Conservation (phyloP, 1,140 invertebrate genomes). For the Mycetomoellerius zeteki region DNA sequence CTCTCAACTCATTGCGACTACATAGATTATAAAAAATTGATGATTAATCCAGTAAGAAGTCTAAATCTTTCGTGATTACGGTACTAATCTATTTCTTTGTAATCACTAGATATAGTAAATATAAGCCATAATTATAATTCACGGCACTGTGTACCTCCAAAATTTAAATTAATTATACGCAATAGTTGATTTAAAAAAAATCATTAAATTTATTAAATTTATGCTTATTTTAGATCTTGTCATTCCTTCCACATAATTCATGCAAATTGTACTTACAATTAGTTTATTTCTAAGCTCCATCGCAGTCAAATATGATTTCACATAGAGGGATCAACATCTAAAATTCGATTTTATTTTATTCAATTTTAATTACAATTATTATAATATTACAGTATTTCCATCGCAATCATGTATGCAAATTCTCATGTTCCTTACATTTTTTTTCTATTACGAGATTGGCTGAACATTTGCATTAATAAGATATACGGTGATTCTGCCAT, state of each 20-base stretch:
- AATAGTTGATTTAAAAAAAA: too few relatives aligned
- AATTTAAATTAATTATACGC: too few relatives aligned
- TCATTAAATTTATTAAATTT: too few relatives aligned
- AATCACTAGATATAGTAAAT: neutral
- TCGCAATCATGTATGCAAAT: neutral
- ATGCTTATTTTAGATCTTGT: too few relatives aligned
- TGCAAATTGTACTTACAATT: neutral
- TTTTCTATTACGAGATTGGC: slow-evolving; percentile 30
- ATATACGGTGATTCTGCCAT: slow-evolving; percentile 82
- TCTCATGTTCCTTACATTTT: slow-evolving; percentile 44
- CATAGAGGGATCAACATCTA: neutral
- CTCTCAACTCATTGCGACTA: too few relatives aligned
- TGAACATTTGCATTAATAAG: slow-evolving; percentile 73
- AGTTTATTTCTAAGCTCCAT: neutral
- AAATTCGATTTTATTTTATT: slow-evolving; percentile 15
- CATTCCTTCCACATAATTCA: slow-evolving; percentile 11
- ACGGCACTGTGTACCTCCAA: neutral
- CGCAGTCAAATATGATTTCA: neutral
- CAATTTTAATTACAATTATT: slow-evolving; percentile 4
- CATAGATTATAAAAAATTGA: slow-evolving; percentile 12
- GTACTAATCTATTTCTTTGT: neutral
- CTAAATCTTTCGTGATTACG: neutral
- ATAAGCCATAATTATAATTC: slow-evolving; percentile 15
- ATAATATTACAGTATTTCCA: neutral
- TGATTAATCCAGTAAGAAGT: neutral